Base-by-base conservation (phyloP, 2,113 vertebrate genomes). In the Hippocampus guttulatus region DNA sequence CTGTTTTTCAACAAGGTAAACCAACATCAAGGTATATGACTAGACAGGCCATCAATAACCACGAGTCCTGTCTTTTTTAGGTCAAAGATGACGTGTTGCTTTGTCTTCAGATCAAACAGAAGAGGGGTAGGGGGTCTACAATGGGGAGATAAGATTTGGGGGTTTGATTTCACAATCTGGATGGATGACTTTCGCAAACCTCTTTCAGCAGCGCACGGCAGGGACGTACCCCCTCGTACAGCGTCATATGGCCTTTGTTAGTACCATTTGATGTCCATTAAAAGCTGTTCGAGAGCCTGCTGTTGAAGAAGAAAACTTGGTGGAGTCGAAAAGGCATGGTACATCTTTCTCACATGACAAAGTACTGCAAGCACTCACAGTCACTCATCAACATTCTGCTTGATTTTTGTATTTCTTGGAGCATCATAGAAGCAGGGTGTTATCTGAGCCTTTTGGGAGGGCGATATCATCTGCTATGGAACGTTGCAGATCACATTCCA, bases 111-210 rank as follows among this genome's bases (percentile, higher is more conserved):
- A 79, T 86, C 74, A 75, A 71, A 55, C 68, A 12, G 61, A 75
- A 85, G 70, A 55, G 11, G 43, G n/a, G 60, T 27, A 57, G 71
- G 70, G 70, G 75, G 68, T 69, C 72, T 71, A 67, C 73, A 21
- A 68, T 68, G 77, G 68, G 43, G 49, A 83, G 87, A 89, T 88
- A 85, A 90, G 87, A 88, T 82, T 69, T 64, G 80, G 68, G 75
- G 77, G 77, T 88, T 81, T 86, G 82, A 90, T 85, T 90, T 84
- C 79, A 65, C 82, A 84, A 83, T 79, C 83, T 54, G 72, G 80
- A 78, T 84, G 81, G 79, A 88, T 78, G 75, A 70, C 77, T 86
- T 80, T 76, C 54, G 78, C 81, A 85, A 84, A 87, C 77, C 72
- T 75, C 64, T 66, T 81, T 69, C 79, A 77, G 72, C 78, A 75